These are phyloP conservation scores for Eriocheir sinensis DNA, from an alignment of 1,140 invertebrate species.

Conservation along the genomic window DNA sequence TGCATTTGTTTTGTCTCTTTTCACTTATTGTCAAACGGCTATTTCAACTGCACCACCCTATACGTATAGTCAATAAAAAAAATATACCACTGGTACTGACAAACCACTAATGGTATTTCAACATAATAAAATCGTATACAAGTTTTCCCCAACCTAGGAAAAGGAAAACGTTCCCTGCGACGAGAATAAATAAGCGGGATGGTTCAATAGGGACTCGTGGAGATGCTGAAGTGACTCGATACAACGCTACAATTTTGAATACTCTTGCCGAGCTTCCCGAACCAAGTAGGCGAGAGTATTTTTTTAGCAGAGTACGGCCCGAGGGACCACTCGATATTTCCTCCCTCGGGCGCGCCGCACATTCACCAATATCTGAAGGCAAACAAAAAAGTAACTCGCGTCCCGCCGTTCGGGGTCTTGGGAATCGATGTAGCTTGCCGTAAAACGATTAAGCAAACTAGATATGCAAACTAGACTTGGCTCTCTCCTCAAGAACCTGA, in stretches of 20 bases:
- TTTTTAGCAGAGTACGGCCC: not conserved
- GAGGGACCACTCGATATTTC: not conserved
- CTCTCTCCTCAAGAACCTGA: not conserved
- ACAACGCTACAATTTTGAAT: not conserved
- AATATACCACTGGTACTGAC: no score
- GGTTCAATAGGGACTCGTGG: not conserved
- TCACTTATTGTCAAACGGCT: no score
- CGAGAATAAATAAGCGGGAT: not conserved
- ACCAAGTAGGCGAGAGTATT: not conserved
- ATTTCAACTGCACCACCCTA: no score
- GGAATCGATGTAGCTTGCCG: not conserved
- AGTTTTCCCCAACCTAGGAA: no score
- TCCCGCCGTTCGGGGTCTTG: not conserved
- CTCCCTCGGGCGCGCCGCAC: not conserved
- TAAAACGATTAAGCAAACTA: conserved; percentile 18
- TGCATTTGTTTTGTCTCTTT: no score
- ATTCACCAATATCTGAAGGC: not conserved
- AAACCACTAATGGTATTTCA: no score
- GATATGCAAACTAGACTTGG: conserved; percentile 1
- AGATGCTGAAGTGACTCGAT: not conserved
- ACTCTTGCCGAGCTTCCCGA: not conserved
- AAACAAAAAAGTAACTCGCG: not conserved
- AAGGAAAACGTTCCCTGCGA: no score
- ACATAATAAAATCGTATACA: no score
- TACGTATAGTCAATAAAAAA: no score